Conservation (phyloP, 2,797 vertebrate species). For the Takifugu rubripes region DNA sequence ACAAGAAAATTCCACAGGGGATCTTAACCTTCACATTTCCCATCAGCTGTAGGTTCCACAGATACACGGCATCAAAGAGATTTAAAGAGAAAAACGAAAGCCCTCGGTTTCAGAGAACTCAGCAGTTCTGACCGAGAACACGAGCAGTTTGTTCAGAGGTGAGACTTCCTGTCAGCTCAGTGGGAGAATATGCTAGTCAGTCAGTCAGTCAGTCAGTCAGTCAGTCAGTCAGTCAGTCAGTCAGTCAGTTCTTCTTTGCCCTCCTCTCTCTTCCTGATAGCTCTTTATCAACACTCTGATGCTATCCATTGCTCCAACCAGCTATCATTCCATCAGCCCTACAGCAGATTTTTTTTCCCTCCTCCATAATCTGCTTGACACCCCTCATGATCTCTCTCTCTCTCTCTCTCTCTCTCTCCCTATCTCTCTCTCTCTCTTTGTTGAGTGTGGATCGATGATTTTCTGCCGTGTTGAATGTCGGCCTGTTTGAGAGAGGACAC, state of each 20-base stretch:
- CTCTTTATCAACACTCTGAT: constrained; percentile 56
- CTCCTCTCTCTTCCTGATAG: constrained; percentile 43
- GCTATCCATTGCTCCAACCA: constrained; percentile 44
- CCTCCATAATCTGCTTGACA: constrained; percentile 18
- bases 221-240: constrained; percentile 30
- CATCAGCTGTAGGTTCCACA: constrained; percentile 7
- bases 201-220: constrained; percentile 35
- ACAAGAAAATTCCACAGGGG: constrained; percentile 5
- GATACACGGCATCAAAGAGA: constrained; percentile 9
- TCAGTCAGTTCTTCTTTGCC: constrained; percentile 25
- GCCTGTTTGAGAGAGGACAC: constrained; percentile 57
- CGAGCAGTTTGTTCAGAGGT: constrained; percentile 24
- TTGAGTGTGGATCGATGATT: constrained; percentile 56
- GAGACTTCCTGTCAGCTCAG: constrained; percentile 41
- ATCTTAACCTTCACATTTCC: constrained; percentile 12
- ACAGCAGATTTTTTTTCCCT: constrained; percentile 22
- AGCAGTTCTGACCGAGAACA: constrained; percentile 18
- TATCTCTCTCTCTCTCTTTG: background rate
- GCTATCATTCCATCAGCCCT: constrained; percentile 53
- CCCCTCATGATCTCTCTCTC: constrained; percentile 4
- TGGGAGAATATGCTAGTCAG: constrained; percentile 34
- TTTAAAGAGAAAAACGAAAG: constrained; percentile 6
- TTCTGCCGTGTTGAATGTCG: constrained; percentile 62
- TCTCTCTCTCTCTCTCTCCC: background rate
- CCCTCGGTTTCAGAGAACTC: constrained; percentile 12